Conservation (phyloP, 2,888 invertebrate species). For the Drosophila multiciliata region DNA sequence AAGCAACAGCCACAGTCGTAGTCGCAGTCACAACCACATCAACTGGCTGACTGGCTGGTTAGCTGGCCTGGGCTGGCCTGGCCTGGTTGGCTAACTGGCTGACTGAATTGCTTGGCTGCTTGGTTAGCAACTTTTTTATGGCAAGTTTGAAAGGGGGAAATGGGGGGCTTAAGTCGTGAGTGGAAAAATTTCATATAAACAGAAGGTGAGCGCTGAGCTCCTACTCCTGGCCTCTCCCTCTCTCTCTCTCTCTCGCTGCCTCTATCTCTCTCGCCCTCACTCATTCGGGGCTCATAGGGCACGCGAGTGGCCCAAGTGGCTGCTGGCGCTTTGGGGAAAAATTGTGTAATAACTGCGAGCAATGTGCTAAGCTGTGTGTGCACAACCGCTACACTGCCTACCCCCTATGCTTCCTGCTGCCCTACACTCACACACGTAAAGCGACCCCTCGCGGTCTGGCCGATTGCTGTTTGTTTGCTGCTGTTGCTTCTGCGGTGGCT, state of each 20-base stretch:
- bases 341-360: constrained; percentile 78
- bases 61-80: constrained; percentile 39
- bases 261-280: constrained; percentile 8
- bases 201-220: constrained; percentile 53
- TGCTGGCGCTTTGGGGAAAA: constrained; percentile 75
- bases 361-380: constrained; percentile 74
- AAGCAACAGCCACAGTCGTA: constrained; percentile 17
- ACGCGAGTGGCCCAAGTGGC: constrained; percentile 62
- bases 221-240: constrained; percentile 10
- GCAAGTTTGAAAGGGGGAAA: background rate
- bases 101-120: constrained; percentile 58
- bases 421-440: constrained; percentile 1
- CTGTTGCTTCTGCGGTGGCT: constrained; percentile 62
- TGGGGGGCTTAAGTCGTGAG: constrained; percentile 58
- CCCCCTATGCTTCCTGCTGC: constrained; percentile 1
- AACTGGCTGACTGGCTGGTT: constrained; percentile 29
- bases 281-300: constrained; percentile 35
- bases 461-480: constrained; percentile 29
- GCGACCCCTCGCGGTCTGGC: constrained; percentile 34
- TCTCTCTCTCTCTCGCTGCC: background rate
- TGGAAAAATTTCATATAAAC: constrained; percentile 75
- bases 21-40: constrained; percentile 12
- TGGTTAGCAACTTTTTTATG: constrained; percentile 68
- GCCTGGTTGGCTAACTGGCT: constrained; percentile 60
- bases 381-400: background rate